These are phyloP conservation scores for Rutpela maculata DNA, from an alignment of 2,888 invertebrate species.

Conservation along the genomic window DNA sequence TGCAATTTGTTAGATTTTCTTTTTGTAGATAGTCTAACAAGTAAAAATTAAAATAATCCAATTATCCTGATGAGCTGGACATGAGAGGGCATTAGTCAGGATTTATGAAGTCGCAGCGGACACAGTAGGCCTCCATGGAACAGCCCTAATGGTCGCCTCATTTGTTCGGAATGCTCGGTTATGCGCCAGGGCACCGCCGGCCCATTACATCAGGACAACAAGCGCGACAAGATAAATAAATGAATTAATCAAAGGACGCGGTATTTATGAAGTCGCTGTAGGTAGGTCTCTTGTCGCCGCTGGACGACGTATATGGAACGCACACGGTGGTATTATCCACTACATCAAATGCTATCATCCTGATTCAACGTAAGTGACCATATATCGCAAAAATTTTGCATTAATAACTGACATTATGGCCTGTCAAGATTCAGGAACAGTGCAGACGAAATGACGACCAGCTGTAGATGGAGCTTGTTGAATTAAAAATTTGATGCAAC, in stretches of 20 bases:
- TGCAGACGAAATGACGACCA: neutral
- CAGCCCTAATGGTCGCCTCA: slow-evolving; percentile 63
- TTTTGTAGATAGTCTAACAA: slow-evolving; percentile 47
- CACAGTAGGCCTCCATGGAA: slow-evolving; percentile 57
- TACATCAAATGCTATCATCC: slow-evolving; percentile 13
- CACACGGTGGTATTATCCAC: slow-evolving; percentile 50
- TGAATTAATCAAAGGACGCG: slow-evolving; percentile 63
- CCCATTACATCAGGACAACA: slow-evolving; percentile 57
- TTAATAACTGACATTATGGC: slow-evolving; percentile 1
- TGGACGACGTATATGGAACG: slow-evolving; percentile 50
- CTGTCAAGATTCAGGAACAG: slow-evolving; percentile 4
- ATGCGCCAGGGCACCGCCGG: slow-evolving; percentile 51
- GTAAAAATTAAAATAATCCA: slow-evolving; percentile 64
- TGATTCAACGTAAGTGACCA: slow-evolving; percentile 14
- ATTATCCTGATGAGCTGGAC: slow-evolving; percentile 63
- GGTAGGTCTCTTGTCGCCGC: slow-evolving; percentile 60
- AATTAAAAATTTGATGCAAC: too few species aligned
- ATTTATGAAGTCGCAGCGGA: slow-evolving; percentile 60
- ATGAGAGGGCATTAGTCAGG: slow-evolving; percentile 60
- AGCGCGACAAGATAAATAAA: slow-evolving; percentile 65
- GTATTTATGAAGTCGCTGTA: slow-evolving; percentile 60
- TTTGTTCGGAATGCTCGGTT: slow-evolving; percentile 62
- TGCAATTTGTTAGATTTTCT: slow-evolving; percentile 46
- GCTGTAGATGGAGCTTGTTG: neutral
- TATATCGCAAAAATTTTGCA: slow-evolving; percentile 8